Evolutionary conservation across 2,113 vertebrate species (phyloP), one percentile per base, ranked within the genome.

Genomic region (Pterophyllum scalare): DNA sequence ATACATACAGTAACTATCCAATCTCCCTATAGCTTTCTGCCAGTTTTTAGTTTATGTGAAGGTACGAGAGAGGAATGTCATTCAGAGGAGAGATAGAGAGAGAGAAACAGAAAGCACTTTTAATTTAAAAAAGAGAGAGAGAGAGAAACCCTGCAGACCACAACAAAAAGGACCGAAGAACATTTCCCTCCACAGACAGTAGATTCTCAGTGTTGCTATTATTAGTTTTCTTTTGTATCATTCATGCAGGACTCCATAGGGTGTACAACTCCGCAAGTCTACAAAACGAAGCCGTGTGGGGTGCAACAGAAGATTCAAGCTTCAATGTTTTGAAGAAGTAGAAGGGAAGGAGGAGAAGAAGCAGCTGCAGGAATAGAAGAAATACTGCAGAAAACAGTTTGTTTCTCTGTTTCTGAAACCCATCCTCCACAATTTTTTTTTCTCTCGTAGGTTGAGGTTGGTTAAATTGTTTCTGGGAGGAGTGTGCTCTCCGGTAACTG

Each of bases 251-350:
- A 95, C 93, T 95, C 91, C 94, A 94, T 92, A 92, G 91, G 92
- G 89, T 95, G 93, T 91, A 93, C 90, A 93, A 94, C 92, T 95
- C 91, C 89, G 92, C 91, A 90, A 95, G 94, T 95, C 93, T 94
- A 93, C 92, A 91, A 79, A 95, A 95, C 91, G 87, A 95, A 95
- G 94, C 92, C 90, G 93, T 80, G 91, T 93, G 86, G 81, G 91
- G 90, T 96, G 95, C 94, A 96, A 96, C 95, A 94, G 91, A 96
- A 95, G 93, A 95, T 94, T 96, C 95, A 96, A 96, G 95, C 94
- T 93, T 95, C 94, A 87, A 93, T 96, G 95, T 95, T 95, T 95
- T 93, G 91, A 90, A 94, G 90, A 93, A 94, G 93, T 38, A 89
- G 93, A 90, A 91, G 92, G 89, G 81, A 76, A 91, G 81, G 91